phyloP scores from a whole-genome alignment of 2,113 vertebrate genomes.

The Corythaeola cristata region DNA sequence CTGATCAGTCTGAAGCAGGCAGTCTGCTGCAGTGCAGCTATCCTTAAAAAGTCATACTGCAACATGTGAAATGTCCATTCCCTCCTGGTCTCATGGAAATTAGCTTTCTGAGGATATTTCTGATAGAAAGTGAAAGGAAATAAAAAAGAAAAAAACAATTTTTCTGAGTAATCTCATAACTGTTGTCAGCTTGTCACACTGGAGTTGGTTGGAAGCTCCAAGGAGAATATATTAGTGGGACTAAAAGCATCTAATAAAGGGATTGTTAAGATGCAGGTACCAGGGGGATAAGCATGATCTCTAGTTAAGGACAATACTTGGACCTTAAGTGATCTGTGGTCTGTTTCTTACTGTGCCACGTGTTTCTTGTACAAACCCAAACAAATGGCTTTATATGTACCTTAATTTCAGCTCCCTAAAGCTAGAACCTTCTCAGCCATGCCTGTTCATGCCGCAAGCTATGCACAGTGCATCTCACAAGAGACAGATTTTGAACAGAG shows the following conservation, averaged over 20 bases:
- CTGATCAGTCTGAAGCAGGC: background rate
- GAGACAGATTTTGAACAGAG: background rate
- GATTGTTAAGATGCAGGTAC: background rate
- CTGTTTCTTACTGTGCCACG: background rate
- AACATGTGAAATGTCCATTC: background rate
- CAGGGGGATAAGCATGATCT: background rate
- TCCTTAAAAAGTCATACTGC: background rate
- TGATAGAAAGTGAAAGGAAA: background rate
- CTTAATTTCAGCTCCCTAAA: background rate
- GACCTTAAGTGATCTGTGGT: background rate
- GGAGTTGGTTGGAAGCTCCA: background rate
- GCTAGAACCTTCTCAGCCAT: background rate
- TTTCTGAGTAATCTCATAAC: background rate
- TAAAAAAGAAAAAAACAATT: background rate
- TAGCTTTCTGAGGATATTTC: background rate
- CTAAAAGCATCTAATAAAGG: background rate
- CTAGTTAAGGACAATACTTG: background rate
- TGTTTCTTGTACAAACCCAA: background rate
- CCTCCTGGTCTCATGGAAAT: background rate
- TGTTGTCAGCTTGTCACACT: background rate
- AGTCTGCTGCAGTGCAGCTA: background rate
- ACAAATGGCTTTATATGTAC: background rate
- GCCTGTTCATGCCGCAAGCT: background rate
- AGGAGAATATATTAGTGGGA: background rate
- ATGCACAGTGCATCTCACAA: background rate